Percentiles rank a stretch among this genome's conserved stretches.
Conservation (phyloP, 2,113 vertebrate species). For the Zosterops japonicus region DNA sequence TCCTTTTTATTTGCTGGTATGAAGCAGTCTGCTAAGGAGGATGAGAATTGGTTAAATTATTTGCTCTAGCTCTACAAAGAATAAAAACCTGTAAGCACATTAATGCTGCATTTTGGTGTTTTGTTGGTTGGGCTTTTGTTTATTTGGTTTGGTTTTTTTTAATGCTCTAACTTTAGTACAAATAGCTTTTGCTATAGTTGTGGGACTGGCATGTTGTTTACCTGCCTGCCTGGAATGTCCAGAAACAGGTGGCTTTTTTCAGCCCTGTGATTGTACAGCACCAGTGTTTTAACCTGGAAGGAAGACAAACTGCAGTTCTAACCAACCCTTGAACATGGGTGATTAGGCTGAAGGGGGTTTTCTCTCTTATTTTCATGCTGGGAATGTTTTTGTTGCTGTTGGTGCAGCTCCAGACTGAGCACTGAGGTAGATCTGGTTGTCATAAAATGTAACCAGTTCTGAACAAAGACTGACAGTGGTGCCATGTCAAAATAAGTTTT, state of each 20-base stretch:
- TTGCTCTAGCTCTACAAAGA: not conserved
- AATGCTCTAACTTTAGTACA: not conserved
- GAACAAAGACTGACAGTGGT: not conserved
- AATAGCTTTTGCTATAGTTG: not conserved
- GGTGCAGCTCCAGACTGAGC: not conserved
- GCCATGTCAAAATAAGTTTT: not conserved
- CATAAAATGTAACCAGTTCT: not conserved
- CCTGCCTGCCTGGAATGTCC: not conserved
- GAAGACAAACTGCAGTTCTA: not conserved
- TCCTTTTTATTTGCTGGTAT: not conserved
- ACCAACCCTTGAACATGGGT: not conserved
- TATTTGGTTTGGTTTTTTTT: not conserved
- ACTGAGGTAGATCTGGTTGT: not conserved
- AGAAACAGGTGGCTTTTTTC: not conserved
- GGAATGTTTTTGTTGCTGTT: not conserved
- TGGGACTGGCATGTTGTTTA: not conserved
- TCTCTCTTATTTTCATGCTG: not conserved
- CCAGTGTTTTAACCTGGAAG: not conserved
- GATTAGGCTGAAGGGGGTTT: not conserved
- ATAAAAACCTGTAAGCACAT: not conserved
- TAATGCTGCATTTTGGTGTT: not conserved
- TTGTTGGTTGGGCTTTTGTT: not conserved
- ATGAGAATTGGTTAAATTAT: not conserved
- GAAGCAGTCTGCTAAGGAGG: not conserved
- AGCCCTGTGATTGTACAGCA: not conserved